Percentiles rank a stretch among this genome's conserved stretches.
Conservation (phyloP, 2,888 invertebrate species). For the Maniola hyperantus region DNA sequence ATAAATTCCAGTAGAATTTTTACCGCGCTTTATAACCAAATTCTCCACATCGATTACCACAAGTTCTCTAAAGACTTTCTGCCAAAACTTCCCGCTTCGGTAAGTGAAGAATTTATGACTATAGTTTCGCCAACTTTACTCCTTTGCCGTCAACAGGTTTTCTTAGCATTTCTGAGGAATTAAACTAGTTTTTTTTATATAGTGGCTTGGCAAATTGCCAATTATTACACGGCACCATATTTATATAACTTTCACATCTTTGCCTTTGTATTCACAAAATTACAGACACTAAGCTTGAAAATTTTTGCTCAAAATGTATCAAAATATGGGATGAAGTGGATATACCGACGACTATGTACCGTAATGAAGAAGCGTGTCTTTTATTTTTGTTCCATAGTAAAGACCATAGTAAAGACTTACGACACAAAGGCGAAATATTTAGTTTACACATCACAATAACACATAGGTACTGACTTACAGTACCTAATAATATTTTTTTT, state of each 20-base stretch:
- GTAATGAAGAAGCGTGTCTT: too few species aligned
- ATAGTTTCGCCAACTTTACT: constrained; percentile 27
- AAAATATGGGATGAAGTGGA: too few species aligned
- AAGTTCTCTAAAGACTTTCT: constrained; percentile 23
- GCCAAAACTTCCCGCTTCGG: constrained; percentile 19
- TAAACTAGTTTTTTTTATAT: constrained; percentile 6
- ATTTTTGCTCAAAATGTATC: too few species aligned
- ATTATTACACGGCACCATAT: constrained; percentile 1
- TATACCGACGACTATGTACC: too few species aligned
- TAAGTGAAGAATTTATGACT: constrained; percentile 22
- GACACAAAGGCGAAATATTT: too few species aligned
- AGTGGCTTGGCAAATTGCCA: constrained; percentile 13
- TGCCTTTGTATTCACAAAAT: neutral
- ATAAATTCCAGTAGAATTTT: constrained; percentile 12
- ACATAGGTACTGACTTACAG: too few species aligned
- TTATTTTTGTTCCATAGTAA: too few species aligned
- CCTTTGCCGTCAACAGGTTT: constrained; percentile 27
- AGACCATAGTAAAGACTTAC: too few species aligned
- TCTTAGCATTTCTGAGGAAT: constrained; percentile 17
- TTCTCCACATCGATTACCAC: constrained; percentile 25
- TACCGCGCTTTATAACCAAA: constrained; percentile 14
- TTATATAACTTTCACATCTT: neutral
- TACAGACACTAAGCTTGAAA: too few species aligned
- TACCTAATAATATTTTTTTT: too few species aligned
- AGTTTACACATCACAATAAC: too few species aligned